Conservation (phyloP, 1,140 invertebrate genomes). For the Drosophila sp. region DNA sequence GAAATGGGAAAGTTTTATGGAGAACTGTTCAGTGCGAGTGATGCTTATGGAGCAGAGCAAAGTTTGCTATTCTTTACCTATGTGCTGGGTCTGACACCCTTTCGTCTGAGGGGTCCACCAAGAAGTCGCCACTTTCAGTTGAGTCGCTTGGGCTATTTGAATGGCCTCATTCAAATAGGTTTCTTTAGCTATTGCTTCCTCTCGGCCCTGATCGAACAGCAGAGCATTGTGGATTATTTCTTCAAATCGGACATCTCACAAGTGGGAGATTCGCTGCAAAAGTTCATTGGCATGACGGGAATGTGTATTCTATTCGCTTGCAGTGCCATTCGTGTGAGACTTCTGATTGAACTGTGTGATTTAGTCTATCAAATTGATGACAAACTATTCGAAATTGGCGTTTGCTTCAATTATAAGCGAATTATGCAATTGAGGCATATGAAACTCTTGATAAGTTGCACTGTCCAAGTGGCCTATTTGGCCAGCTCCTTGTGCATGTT, state of each 20-base stretch:
- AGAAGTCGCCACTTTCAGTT: slow-evolving; percentile 47
- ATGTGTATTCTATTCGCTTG: slow-evolving; percentile 71
- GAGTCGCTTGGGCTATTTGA: slow-evolving; percentile 68
- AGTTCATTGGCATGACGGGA: slow-evolving; percentile 71
- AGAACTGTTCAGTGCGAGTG: slow-evolving; percentile 56
- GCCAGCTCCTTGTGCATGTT: slow-evolving; percentile 64
- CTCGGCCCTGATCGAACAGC: slow-evolving; percentile 60
- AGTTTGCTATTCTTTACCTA: slow-evolving; percentile 67
- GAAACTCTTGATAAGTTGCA: slow-evolving; percentile 54
- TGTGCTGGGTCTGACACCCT: slow-evolving; percentile 72
- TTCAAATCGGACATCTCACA: slow-evolving; percentile 76
- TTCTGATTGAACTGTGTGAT: slow-evolving; percentile 59
- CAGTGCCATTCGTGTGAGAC: slow-evolving; percentile 51
- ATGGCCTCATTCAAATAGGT: slow-evolving; percentile 64
- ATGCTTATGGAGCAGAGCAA: slow-evolving; percentile 68
- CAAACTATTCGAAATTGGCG: slow-evolving; percentile 58
- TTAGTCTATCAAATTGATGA: slow-evolving; percentile 59
- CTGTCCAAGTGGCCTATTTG: slow-evolving; percentile 61
- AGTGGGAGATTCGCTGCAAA: slow-evolving; percentile 74
- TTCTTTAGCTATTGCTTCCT: slow-evolving; percentile 78
- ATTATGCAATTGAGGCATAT: slow-evolving; percentile 64
- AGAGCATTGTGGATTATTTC: slow-evolving; percentile 78
- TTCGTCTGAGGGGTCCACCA: slow-evolving; percentile 42
- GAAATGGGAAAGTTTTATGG: slow-evolving; percentile 33
- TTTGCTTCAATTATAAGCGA: slow-evolving; percentile 63